Evolutionary conservation across 2,113 vertebrate species (phyloP), one percentile per base, ranked within the genome.

Genomic region (Polypterus senegalus): DNA sequence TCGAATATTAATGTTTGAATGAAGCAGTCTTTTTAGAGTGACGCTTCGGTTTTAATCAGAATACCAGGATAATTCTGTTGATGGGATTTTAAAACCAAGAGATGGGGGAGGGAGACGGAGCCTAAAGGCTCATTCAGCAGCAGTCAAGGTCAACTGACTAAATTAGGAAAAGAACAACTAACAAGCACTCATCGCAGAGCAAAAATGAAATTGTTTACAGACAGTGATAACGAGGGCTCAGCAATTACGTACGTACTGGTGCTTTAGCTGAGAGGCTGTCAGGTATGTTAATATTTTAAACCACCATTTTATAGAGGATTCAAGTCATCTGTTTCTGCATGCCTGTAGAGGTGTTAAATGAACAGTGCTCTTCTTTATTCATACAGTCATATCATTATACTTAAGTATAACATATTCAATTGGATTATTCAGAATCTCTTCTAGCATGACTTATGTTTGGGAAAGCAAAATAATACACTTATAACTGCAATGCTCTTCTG

Each of bases 1-100:
- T 78, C 73, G 72, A 76, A 75, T 73, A 81, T 83, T 86, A 87
- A 86, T 83, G 84, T 84, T 54, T n/a, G 77, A 80, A 71, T 71
- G 77, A 71, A 74, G 65, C 76, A 78, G 78, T 71, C 74, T 78
- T 74, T 61, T 80, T 80, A 83, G 76, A 77, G 74, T 52, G 61
- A 59, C 47, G 53, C 73, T 73, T 65, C 7, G 61, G 64, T 78
- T 73, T 77, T 81, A 83, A 85, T 83, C 63, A 57, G 74, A 57
- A 62, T 70, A 67, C 61, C 64, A 59, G 73, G 72, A 73, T 77
- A 71, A 63, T 82, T 74, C 67, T 71, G 68, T 67, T 78, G 77
- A 82, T 76, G 71, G 71, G 74, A 69, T 70, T 66, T 76, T 61
- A 63, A 80, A 72, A 66, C 71, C 76, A 64, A 47, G 58, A 58